Evolutionary conservation across 1,140 invertebrate genomes (phyloP).

Genomic region (Cotesia vestalis): DNA sequence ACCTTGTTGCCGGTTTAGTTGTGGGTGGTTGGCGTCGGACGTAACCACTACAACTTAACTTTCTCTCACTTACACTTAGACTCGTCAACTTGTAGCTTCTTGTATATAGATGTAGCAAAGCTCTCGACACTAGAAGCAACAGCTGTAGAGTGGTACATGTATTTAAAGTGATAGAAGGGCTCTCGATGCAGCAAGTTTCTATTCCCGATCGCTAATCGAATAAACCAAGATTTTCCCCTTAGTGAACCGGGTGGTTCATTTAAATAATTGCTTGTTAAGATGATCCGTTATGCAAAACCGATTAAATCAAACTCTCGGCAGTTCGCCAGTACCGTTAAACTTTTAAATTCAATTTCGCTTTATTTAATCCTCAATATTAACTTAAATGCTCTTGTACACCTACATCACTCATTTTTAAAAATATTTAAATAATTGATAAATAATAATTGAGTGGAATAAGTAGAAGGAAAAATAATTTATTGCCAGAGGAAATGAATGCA

Average conservation of each 20-base stretch:
- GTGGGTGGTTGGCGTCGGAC: conserved; percentile 30
- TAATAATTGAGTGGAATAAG: no score
- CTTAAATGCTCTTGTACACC: neutral
- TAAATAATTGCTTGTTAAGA: conserved; percentile 32
- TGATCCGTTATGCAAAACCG: conserved; percentile 25
- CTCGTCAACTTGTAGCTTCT: neutral
- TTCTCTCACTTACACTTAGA: neutral
- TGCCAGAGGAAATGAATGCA: neutral
- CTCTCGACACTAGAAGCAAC: no score
- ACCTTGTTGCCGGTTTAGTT: conserved; percentile 32
- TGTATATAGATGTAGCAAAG: neutral
- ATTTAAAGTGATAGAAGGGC: conserved; percentile 6
- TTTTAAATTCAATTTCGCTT: conserved; percentile 17
- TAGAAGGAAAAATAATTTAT: neutral
- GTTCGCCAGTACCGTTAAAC: neutral
- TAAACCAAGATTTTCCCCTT: conserved; percentile 22
- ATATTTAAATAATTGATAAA: neutral
- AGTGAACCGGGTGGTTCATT: conserved; percentile 7
- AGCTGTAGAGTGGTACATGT: neutral
- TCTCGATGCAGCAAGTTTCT: neutral
- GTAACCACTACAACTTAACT: conserved; percentile 36
- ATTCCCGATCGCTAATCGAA: conserved; percentile 24
- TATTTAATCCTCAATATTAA: conserved; percentile 3
- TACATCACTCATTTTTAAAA: neutral
- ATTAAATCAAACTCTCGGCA: conserved; percentile 11